These are phyloP conservation scores for Toxotes lorentzi DNA, from an alignment of 2,797 vertebrate genomes.

Conservation along the genomic window DNA sequence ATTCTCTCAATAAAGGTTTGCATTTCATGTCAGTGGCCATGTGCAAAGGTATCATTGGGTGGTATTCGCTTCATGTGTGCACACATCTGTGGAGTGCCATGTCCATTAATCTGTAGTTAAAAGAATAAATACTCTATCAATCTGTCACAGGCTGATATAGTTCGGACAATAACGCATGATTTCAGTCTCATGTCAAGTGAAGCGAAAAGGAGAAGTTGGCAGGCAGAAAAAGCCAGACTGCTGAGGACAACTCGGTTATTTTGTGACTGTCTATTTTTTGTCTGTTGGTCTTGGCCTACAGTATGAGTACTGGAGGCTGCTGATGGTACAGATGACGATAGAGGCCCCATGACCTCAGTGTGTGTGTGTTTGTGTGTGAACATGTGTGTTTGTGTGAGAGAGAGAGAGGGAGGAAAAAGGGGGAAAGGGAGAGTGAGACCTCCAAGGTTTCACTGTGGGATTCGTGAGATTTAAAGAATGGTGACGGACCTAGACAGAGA, in stretches of 20 bases:
- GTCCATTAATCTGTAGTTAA: conserved; percentile 45
- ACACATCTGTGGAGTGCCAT: conserved; percentile 38
- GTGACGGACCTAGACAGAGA: conserved; percentile 40
- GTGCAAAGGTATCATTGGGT: conserved; percentile 20
- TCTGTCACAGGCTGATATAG: conserved; percentile 43
- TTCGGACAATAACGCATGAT: conserved; percentile 58
- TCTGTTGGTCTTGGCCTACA: conserved; percentile 78
- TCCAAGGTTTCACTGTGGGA: conserved; percentile 46
- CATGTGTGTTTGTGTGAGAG: conserved; percentile 29
- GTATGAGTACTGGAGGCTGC: conserved; percentile 57
- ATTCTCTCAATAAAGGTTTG: background rate
- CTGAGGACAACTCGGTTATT: conserved; percentile 72
- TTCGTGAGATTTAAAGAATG: conserved; percentile 58
- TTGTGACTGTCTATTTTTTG: conserved; percentile 76
- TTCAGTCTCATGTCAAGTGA: conserved; percentile 64
- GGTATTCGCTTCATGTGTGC: conserved; percentile 24
- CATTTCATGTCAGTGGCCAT: background rate
- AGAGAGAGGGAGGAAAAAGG: conserved; percentile 3
- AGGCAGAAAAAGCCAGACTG: conserved; percentile 56
- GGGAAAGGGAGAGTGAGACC: conserved; percentile 38
- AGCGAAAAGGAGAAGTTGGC: conserved; percentile 69
- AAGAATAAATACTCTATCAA: conserved; percentile 57
- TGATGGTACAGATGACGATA: conserved; percentile 66
- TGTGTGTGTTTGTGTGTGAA: conserved; percentile 30
- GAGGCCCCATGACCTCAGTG: conserved; percentile 40